Conservation (phyloP, 30 jellyfish, hydroid and myxozoan species). For the Aurelia aurita complex sp. Pacific region DNA sequence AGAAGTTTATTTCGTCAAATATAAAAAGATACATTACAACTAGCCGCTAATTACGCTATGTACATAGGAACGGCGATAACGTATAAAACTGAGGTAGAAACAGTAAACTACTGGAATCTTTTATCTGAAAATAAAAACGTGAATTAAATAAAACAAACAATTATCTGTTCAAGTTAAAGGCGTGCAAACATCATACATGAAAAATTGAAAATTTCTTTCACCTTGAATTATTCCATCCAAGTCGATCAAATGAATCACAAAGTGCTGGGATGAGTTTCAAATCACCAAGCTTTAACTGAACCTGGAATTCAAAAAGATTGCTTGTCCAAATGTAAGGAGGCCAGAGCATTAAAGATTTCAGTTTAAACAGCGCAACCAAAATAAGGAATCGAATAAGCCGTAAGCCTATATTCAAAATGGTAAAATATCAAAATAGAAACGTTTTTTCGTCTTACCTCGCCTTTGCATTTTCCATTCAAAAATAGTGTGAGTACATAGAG, state of each 20-base stretch:
- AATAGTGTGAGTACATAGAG: slow-evolving; percentile 83
- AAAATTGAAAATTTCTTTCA: not conserved
- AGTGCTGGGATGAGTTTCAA: slow-evolving; percentile 81
- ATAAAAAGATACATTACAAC: too few relatives aligned
- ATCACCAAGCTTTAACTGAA: slow-evolving; percentile 82
- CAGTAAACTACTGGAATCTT: too few relatives aligned
- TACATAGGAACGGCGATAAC: too few relatives aligned
- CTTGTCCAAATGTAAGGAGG: too few relatives aligned
- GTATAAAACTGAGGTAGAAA: too few relatives aligned
- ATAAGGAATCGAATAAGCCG: not conserved
- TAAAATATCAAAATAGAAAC: not conserved
- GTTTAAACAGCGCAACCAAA: not conserved
- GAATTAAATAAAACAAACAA: too few relatives aligned
- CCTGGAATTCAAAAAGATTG: slow-evolving; percentile 45
- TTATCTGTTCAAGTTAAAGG: too few relatives aligned
- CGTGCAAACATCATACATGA: not conserved
- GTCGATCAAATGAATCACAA: slow-evolving; percentile 85
- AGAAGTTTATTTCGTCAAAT: too few relatives aligned
- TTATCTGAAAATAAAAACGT: too few relatives aligned
- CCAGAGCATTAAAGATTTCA: not conserved
- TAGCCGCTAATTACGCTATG: too few relatives aligned
- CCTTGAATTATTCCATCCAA: slow-evolving; percentile 91
- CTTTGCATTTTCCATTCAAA: slow-evolving; percentile 82
- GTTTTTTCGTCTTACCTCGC: slow-evolving; percentile 53
- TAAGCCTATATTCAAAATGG: not conserved